A percentile compares a stretch with the other conserved stretches of the same genome.
Evolutionary conservation across 2,113 vertebrate genomes (phyloP).

Genomic region (Lepisosteus oculatus): DNA sequence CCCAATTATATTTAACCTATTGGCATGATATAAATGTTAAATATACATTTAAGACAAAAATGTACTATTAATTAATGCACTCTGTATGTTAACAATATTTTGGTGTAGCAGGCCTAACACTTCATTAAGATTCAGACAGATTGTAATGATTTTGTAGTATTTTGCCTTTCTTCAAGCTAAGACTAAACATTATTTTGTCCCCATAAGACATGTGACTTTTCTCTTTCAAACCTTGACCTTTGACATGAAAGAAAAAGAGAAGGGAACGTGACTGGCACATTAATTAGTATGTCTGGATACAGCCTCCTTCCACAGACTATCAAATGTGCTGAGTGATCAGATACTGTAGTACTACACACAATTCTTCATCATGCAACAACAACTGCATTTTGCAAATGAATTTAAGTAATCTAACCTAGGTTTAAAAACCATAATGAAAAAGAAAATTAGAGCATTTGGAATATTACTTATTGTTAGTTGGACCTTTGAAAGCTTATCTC

Average conservation of each 20-base stretch:
- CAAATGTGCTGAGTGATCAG: too few relatives aligned
- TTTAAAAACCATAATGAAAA: too few relatives aligned
- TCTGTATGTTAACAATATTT: background rate
- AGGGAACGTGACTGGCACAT: conserved; percentile 15
- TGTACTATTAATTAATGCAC: background rate
- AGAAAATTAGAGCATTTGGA: too few relatives aligned
- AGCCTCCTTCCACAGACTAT: background rate
- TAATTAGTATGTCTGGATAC: background rate
- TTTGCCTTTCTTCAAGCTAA: background rate
- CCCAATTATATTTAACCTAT: conserved; percentile 1
- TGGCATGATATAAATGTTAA: background rate
- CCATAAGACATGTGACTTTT: conserved; percentile 20
- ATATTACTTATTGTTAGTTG: too few relatives aligned
- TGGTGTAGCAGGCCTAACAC: too few relatives aligned
- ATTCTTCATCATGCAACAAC: background rate
- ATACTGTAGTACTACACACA: too few relatives aligned
- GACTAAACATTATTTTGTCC: background rate
- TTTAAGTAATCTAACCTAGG: background rate
- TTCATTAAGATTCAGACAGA: background rate
- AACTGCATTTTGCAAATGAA: background rate
- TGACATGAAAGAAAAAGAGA: conserved; percentile 7
- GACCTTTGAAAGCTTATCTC: too few relatives aligned
- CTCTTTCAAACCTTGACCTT: conserved; percentile 17
- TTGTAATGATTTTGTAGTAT: background rate
- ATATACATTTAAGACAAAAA: background rate